phyloP scores from a whole-genome alignment of 2,797 vertebrate genomes.

The Leptatherina wallacei region DNA sequence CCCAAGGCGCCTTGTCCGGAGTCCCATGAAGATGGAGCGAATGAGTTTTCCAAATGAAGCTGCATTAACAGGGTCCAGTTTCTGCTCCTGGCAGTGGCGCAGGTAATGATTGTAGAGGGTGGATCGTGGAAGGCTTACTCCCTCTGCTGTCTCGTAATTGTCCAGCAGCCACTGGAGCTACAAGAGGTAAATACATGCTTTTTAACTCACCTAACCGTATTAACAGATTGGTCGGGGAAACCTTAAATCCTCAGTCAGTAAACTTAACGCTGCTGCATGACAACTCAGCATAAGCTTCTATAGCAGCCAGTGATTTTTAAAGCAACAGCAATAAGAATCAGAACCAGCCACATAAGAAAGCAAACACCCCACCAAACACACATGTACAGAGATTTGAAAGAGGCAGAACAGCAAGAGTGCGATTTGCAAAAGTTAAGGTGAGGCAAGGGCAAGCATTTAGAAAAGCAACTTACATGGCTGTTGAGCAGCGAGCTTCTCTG shows the following conservation, averaged over 20 bases:
- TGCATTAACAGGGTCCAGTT: constrained; percentile 96
- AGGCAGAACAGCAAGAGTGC: constrained; percentile 40
- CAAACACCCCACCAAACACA: constrained; percentile 43
- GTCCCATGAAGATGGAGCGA: constrained; percentile 98
- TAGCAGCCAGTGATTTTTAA: constrained; percentile 45
- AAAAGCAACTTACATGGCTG: constrained; percentile 97
- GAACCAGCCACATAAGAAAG: constrained; percentile 47
- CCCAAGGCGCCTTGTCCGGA: constrained; percentile 94
- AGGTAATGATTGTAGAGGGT: constrained; percentile 98
- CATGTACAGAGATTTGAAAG: constrained; percentile 31
- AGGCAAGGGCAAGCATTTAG: constrained; percentile 53
- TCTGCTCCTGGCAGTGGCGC: constrained; percentile 98
- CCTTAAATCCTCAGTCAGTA: constrained; percentile 11
- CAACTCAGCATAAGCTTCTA: constrained; percentile 59
- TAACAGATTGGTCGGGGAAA: constrained; percentile 14
- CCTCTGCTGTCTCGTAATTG: constrained; percentile 97
- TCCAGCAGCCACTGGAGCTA: constrained; percentile 99
- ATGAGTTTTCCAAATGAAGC: constrained; percentile 98
- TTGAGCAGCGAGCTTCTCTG: constrained; percentile 99
- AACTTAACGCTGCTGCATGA: constrained; percentile 21
- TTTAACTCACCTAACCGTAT: constrained; percentile 18
- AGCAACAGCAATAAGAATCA: constrained; percentile 33
- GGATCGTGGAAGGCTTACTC: constrained; percentile 95
- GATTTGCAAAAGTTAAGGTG: constrained; percentile 42
- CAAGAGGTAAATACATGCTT: constrained; percentile 33